phyloP scores from a whole-genome alignment of 2,888 invertebrate genomes.

The Latheticus oryzae region DNA sequence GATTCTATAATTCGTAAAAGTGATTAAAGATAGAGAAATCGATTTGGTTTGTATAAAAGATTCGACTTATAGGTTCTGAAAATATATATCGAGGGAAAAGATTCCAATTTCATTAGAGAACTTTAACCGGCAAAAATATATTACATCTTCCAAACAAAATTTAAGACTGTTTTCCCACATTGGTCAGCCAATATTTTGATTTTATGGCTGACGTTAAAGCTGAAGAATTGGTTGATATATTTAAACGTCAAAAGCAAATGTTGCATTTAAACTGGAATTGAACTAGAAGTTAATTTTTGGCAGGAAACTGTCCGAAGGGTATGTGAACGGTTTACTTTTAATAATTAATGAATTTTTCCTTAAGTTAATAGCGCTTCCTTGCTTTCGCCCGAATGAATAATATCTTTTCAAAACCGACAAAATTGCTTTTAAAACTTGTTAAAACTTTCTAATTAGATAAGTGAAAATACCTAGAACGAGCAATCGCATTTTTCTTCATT shows the following conservation, averaged over 20 bases:
- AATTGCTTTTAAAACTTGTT: slow-evolving; percentile 65
- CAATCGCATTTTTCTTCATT: slow-evolving; percentile 27
- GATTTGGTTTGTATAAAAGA: slow-evolving; percentile 30
- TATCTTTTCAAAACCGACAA: slow-evolving; percentile 61
- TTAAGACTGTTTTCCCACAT: slow-evolving; percentile 58
- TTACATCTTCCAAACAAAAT: slow-evolving; percentile 53
- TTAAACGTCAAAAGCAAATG: slow-evolving; percentile 44
- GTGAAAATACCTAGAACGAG: slow-evolving; percentile 58
- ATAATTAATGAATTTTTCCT: slow-evolving; percentile 49
- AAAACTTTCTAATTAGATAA: slow-evolving; percentile 65
- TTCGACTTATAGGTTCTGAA: slow-evolving; percentile 10
- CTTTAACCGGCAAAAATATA: slow-evolving; percentile 51
- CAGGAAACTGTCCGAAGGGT: slow-evolving; percentile 16
- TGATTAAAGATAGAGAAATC: slow-evolving; percentile 27
- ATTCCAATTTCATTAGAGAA: slow-evolving; percentile 54
- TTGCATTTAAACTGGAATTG: slow-evolving; percentile 44
- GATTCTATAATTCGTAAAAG: slow-evolving; percentile 12
- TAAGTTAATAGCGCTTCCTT: slow-evolving; percentile 45
- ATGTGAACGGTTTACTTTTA: slow-evolving; percentile 49
- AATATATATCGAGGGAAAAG: slow-evolving; percentile 36
- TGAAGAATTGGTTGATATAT: slow-evolving; percentile 24
- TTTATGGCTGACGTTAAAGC: slow-evolving; percentile 57
- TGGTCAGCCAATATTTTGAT: slow-evolving; percentile 62
- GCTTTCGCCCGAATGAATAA: slow-evolving; percentile 60
- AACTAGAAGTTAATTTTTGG: slow-evolving; percentile 1